phyloP scores from a whole-genome alignment of 2,797 vertebrate species.

The Aplochiton taeniatus region DNA sequence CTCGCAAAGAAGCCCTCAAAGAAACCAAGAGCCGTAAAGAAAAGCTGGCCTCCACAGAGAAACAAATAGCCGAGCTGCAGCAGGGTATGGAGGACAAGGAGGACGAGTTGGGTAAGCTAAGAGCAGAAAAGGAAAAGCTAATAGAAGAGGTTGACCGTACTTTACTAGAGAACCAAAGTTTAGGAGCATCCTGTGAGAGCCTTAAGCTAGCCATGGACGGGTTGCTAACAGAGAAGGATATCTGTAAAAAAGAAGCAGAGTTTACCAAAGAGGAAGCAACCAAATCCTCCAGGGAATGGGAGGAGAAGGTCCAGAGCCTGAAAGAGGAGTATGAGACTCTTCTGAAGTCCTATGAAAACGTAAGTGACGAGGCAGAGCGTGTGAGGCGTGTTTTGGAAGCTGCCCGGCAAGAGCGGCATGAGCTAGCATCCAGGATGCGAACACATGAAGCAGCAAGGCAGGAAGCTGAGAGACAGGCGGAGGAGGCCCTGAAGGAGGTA shows the following conservation, averaged over 20 bases:
- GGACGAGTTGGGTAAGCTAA: constrained; percentile 73
- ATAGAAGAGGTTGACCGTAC: constrained; percentile 83
- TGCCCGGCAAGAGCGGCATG: constrained; percentile 89
- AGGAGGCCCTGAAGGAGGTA: constrained; percentile 85
- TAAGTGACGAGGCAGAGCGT: constrained; percentile 89
- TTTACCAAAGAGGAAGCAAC: constrained; percentile 72
- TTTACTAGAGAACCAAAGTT: constrained; percentile 85
- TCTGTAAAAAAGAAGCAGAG: constrained; percentile 75
- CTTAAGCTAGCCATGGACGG: constrained; percentile 84
- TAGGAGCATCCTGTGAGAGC: constrained; percentile 87
- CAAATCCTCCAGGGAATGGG: constrained; percentile 75
- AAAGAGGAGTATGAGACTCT: constrained; percentile 96
- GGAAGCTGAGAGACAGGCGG: constrained; percentile 79
- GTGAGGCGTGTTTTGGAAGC: constrained; percentile 86
- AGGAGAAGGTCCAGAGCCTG: constrained; percentile 82
- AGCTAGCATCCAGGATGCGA: constrained; percentile 78
- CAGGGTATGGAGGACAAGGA: constrained; percentile 64
- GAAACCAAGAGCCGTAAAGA: constrained; percentile 86
- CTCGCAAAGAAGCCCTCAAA: constrained; percentile 91
- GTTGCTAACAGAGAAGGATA: constrained; percentile 82
- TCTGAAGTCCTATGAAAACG: constrained; percentile 94
- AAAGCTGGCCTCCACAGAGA: constrained; percentile 72
- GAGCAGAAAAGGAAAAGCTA: constrained; percentile 80
- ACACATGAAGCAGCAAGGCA: constrained; percentile 76
- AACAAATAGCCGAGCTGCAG: constrained; percentile 65